Percentiles rank a stretch among this genome's conserved stretches.
These are phyloP conservation scores for Hydrozoanthus gracilis DNA, from an alignment of 92 coral and sea anemone genomes.

Conservation along the genomic window DNA sequence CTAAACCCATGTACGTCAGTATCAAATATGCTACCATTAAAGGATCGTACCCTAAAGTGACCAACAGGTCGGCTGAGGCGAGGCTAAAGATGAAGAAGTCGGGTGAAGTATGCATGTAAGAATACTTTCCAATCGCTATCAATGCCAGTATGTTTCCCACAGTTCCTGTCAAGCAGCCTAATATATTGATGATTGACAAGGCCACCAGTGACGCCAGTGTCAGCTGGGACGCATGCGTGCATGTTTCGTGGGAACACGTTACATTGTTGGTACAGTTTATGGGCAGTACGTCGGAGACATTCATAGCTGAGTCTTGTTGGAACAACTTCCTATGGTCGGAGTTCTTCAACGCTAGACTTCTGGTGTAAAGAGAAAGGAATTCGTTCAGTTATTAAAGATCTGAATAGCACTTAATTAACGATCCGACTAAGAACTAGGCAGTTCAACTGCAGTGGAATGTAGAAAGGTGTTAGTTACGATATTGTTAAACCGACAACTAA, in stretches of 20 bases:
- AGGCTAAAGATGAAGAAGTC: constrained; percentile 79
- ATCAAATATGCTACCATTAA: constrained; percentile 43
- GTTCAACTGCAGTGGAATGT: no score
- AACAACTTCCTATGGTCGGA: not conserved
- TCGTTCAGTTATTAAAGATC: not conserved
- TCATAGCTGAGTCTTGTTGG: not conserved
- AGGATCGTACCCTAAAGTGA: constrained; percentile 56
- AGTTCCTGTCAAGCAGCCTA: constrained; percentile 56
- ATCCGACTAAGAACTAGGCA: no score
- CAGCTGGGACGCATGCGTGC: constrained; percentile 9
- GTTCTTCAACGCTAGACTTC: not conserved
- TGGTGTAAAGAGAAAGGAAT: not conserved
- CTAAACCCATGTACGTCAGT: not conserved
- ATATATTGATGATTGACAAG: constrained; percentile 30
- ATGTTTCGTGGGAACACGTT: not conserved
- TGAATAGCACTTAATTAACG: no score
- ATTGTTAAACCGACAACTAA: no score
- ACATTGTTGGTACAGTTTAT: constrained; percentile 8
- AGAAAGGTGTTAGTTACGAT: no score
- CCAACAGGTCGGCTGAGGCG: constrained; percentile 66
- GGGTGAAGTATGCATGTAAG: constrained; percentile 61
- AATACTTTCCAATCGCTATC: constrained; percentile 52
- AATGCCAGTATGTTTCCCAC: constrained; percentile 60
- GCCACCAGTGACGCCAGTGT: constrained; percentile 20
- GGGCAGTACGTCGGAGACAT: not conserved